Evolutionary conservation across 2,888 invertebrate genomes (phyloP).

Genomic region (Sinohyriopsis cumingii): DNA sequence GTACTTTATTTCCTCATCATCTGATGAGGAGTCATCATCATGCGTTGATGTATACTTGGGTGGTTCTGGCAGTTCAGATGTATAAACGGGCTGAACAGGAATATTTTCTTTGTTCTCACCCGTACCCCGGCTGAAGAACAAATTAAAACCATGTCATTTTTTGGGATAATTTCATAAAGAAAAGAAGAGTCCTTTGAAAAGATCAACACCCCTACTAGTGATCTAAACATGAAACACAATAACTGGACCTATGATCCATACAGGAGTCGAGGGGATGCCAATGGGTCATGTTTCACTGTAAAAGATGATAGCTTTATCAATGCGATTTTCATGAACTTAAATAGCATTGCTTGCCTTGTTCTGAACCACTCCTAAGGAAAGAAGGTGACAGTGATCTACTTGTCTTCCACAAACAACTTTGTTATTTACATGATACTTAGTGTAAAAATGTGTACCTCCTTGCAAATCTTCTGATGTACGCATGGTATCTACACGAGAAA

Average conservation of each 20-base stretch:
- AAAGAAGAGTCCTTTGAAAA: too few species aligned
- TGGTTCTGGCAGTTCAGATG: constrained; percentile 25
- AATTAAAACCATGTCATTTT: background rate
- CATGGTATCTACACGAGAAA: constrained; percentile 27
- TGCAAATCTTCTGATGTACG: background rate
- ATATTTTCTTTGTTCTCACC: constrained; percentile 52
- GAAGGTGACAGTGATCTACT: too few species aligned
- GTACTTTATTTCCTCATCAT: constrained; percentile 63
- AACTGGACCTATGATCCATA: constrained; percentile 18
- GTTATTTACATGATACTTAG: too few species aligned
- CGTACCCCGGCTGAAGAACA: constrained; percentile 6
- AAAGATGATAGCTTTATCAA: too few species aligned
- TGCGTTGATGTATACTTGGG: constrained; percentile 28
- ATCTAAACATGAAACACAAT: too few species aligned
- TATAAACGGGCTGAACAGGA: constrained; percentile 22
- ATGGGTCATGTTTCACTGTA: constrained; percentile 17
- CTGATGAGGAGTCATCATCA: constrained; percentile 57
- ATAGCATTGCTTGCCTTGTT: too few species aligned
- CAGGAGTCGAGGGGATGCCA: constrained; percentile 33
- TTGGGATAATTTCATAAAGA: too few species aligned
- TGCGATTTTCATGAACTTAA: too few species aligned
- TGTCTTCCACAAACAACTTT: too few species aligned
- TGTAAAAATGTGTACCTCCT: too few species aligned
- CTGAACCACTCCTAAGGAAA: too few species aligned
- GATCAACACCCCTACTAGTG: too few species aligned